These are phyloP conservation scores for Synchiropus splendidus DNA, from an alignment of 2,113 vertebrate genomes.

Conservation along the genomic window DNA sequence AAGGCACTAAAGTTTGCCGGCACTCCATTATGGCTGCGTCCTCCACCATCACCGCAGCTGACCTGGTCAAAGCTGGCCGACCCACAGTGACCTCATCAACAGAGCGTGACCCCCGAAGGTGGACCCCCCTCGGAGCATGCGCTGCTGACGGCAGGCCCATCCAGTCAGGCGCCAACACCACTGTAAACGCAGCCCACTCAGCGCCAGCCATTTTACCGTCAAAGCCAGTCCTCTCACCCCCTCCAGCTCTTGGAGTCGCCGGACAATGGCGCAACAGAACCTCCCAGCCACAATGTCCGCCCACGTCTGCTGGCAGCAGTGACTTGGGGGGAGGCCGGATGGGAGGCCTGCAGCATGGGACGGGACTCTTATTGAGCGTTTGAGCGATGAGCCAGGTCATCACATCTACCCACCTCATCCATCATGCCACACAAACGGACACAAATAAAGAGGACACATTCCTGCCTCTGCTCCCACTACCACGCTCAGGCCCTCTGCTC, in stretches of 20 bases:
- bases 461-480: constrained; percentile 61
- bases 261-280: constrained; percentile 55
- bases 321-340: constrained; percentile 41
- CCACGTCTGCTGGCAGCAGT: constrained; percentile 61
- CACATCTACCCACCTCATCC: constrained; percentile 73
- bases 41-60: constrained; percentile 37
- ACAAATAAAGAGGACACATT: constrained; percentile 66
- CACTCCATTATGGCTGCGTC: constrained; percentile 33
- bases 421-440: constrained; percentile 70
- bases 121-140: constrained; percentile 51
- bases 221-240: constrained; percentile 50
- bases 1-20: too few relatives aligned
- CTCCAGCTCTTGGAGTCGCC: constrained; percentile 13
- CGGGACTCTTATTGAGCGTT: constrained; percentile 71
- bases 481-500: constrained; percentile 54
- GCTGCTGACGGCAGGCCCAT: constrained; percentile 50
- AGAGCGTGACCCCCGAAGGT: constrained; percentile 61
- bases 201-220: constrained; percentile 54
- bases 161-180: constrained; percentile 63
- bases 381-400: constrained; percentile 77
- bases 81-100: constrained; percentile 70
- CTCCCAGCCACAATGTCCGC: constrained; percentile 60
- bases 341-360: constrained; percentile 58
- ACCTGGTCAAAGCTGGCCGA: constrained; percentile 72
- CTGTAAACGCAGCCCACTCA: constrained; percentile 58